Evolutionary conservation across 2,888 invertebrate species (phyloP), one percentile per base, ranked within the genome.

Genomic region (Melinopterus prodromus): DNA sequence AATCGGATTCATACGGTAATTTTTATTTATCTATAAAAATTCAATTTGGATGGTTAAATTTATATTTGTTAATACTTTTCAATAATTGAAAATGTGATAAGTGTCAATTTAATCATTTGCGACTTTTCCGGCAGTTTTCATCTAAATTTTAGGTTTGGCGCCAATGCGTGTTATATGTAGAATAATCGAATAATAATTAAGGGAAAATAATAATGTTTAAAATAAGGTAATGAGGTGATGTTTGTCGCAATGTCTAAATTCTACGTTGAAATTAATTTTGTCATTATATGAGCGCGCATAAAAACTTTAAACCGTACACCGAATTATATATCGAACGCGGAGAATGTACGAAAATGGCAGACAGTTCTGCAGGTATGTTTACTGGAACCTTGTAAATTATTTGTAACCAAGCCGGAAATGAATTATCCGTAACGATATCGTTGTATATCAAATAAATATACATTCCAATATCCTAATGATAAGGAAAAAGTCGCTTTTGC

Each of bases 301-400:
- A 53, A 53, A 53, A 53, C 7, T 53, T 53, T 53, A 53, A 53
- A 53, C 3, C 53, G 53, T 53, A 53, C 53, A 53, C 53, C 53
- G 53, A 53, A 53, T 53, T 53, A 53, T 53, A 53, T 53, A 53
- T 53, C 53, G 53, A 53, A 53, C 12, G 53, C 74, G 37, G 74
- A 36, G 36, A 74, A 74, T 74, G n/a, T 35, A n/a, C 35, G 37
- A 74, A 74, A 36, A 74, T 74, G 74, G 74, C 74, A 36, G 74
- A 74, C 74, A n/a, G 74, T 74, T 36, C 37, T 37, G 37, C 74
- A 74, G 74, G 74, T 74, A 74, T 74, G 74, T 35, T 74, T 74
- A 35, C 37, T 36, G 74, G n/a, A 36, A 35, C 37, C 7, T 74
- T 74, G 37, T 36, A 74, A 36, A 35, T 74, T 35, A 12, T 6